These are phyloP conservation scores for Oceanodroma leucorhoa DNA, from an alignment of 2,797 vertebrate genomes.

Conservation along the genomic window DNA sequence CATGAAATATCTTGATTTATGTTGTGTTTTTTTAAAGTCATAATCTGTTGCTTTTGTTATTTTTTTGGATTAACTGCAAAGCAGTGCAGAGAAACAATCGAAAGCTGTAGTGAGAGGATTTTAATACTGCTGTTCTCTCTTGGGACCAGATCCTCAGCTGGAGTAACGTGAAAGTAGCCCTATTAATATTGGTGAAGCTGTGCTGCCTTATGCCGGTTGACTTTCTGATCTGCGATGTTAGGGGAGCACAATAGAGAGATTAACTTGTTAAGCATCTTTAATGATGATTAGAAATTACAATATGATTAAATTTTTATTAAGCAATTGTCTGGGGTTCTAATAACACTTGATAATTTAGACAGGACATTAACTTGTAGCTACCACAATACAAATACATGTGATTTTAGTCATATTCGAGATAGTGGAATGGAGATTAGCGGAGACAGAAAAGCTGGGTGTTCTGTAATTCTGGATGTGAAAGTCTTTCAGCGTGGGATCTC, in stretches of 20 bases:
- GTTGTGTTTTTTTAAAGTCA: neutral
- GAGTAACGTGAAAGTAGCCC: neutral
- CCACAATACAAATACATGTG: conserved; percentile 43
- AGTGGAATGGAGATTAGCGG: neutral
- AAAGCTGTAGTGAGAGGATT: neutral
- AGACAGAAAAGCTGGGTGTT: neutral
- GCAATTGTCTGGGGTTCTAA: conserved; percentile 66
- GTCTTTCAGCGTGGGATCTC: neutral
- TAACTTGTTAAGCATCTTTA: conserved; percentile 63
- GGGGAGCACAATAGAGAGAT: conserved; percentile 43
- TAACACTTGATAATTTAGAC: conserved; percentile 53
- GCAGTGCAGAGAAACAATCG: neutral
- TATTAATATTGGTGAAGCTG: neutral
- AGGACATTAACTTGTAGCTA: conserved; percentile 48
- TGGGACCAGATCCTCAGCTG: neutral
- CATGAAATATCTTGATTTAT: neutral
- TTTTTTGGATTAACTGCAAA: neutral
- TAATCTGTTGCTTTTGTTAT: neutral
- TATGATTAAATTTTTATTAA: conserved; percentile 70
- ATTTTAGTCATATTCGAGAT: neutral
- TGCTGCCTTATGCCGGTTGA: neutral
- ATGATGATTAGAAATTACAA: conserved; percentile 65
- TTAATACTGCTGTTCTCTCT: neutral
- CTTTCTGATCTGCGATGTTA: conserved; percentile 17
- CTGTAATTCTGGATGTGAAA: neutral